Conservation (phyloP, 2,888 invertebrate genomes). For the Agonopterix alstromeriana region DNA sequence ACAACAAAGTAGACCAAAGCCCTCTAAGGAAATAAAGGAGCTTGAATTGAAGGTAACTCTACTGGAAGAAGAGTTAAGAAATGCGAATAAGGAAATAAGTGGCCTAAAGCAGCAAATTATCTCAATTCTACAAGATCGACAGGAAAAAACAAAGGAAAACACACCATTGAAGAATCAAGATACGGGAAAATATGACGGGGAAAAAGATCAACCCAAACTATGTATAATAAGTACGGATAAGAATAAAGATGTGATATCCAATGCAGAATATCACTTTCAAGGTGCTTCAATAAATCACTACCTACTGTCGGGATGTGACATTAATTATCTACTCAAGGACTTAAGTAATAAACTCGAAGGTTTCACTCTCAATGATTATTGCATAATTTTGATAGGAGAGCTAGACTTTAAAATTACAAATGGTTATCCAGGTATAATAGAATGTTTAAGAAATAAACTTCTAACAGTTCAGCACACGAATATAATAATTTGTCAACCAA, state of each 20-base stretch:
- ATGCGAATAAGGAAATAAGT: neutral
- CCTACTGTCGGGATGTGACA: neutral
- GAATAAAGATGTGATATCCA: neutral
- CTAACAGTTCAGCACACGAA: too few species aligned
- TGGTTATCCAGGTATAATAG: too few species aligned
- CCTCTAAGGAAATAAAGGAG: neutral
- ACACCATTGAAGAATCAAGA: neutral
- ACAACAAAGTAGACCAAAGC: neutral
- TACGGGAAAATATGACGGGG: neutral
- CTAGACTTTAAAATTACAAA: too few species aligned
- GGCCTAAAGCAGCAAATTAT: too few species aligned
- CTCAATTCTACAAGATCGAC: neutral
- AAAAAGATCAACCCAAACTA: neutral
- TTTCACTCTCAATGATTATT: neutral
- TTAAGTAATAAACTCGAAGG: too few species aligned
- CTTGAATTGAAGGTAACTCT: neutral
- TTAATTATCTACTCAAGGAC: neutral
- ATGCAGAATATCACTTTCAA: neutral
- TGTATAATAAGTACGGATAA: neutral
- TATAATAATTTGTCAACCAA: too few species aligned
- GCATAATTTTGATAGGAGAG: neutral
- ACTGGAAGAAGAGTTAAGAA: slow-evolving; percentile 1
- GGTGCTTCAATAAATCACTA: neutral
- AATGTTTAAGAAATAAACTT: too few species aligned
- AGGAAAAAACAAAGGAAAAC: neutral